Percentiles rank a stretch among this genome's conserved stretches.
phyloP scores from a whole-genome alignment of 2,888 invertebrate species.

The Lysandra bellargus region DNA sequence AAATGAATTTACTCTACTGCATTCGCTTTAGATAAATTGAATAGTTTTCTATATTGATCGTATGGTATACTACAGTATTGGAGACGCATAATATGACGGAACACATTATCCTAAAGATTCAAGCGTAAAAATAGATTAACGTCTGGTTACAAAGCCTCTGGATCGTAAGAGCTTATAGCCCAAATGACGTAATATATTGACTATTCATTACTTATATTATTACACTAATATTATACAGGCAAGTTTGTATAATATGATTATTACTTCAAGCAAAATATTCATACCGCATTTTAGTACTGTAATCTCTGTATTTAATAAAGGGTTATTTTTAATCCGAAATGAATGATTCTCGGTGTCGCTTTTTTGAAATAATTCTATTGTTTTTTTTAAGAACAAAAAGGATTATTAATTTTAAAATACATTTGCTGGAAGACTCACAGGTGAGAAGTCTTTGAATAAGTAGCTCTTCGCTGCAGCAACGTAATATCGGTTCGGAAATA shows the following conservation, averaged over 20 bases:
- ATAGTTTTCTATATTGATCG: not conserved
- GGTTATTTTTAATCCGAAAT: too few relatives aligned
- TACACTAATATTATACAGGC: not conserved
- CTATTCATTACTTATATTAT: not conserved
- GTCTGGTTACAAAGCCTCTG: not conserved
- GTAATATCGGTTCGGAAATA: slow-evolving; percentile 10
- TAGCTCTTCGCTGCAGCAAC: slow-evolving; percentile 4
- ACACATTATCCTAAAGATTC: not conserved
- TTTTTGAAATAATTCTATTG: not conserved
- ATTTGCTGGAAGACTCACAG: not conserved
- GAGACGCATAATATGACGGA: not conserved
- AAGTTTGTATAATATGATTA: too few relatives aligned
- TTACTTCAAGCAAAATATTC: too few relatives aligned
- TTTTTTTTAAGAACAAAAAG: not conserved
- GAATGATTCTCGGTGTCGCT: not conserved
- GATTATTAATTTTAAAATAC: not conserved
- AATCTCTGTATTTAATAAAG: not conserved
- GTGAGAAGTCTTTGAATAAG: not conserved
- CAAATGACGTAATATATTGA: not conserved
- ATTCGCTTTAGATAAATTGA: not conserved
- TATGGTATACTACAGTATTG: not conserved
- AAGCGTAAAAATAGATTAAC: not conserved
- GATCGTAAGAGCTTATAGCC: not conserved
- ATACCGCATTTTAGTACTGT: not conserved
- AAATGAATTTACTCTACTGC: not conserved